Evolutionary conservation across 2,113 vertebrate genomes (phyloP).

Genomic region (Brachyhypopomus occidentalis): DNA sequence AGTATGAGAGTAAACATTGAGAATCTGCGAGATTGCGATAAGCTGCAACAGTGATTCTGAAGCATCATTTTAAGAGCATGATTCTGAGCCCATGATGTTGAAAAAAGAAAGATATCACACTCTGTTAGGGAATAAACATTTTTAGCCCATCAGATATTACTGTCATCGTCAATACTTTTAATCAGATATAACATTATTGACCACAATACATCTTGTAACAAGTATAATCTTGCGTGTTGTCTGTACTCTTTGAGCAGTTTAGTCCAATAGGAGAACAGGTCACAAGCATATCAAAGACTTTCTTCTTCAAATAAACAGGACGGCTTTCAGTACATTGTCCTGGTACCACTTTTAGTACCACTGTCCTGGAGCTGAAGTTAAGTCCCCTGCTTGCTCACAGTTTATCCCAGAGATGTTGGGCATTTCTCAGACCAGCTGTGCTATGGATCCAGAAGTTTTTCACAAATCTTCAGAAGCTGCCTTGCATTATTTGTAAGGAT

Average conservation of each 20-base stretch:
- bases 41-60: neutral
- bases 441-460: neutral
- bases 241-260: neutral
- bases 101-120: too few species aligned
- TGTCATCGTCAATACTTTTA: too few species aligned
- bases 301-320: neutral
- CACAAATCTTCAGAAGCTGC: neutral
- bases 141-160: too few species aligned
- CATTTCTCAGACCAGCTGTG: conserved; percentile 7
- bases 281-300: neutral
- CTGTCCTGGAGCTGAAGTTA: neutral
- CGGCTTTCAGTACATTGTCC: neutral
- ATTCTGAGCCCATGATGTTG: too few species aligned
- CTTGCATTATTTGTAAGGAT: neutral
- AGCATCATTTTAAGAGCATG: neutral
- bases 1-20: neutral
- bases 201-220: neutral
- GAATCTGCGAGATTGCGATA: neutral
- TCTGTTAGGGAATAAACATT: too few species aligned
- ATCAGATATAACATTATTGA: too few species aligned
- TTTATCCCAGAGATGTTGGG: neutral
- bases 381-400: neutral
- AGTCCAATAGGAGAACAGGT: neutral
- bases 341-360: neutral
- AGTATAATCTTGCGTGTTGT: neutral